Base-by-base conservation (phyloP, 2,888 invertebrate species). In the Metellina segmentata region DNA sequence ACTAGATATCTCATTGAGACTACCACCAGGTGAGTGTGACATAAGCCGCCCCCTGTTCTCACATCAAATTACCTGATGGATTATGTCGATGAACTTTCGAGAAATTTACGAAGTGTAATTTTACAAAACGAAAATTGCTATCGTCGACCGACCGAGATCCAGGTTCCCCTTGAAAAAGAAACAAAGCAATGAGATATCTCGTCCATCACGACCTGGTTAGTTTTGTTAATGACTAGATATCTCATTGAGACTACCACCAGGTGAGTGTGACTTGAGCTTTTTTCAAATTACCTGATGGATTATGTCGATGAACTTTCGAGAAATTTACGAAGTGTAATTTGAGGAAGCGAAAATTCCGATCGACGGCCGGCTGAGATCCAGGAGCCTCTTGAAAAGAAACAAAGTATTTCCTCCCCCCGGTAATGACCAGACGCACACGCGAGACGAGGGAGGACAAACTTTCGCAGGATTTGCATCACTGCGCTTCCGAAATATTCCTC, bases 401-500 rank as follows among this genome's bases (percentile, higher is more conserved):
- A 69, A 61, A 69, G 69, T 13, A 81, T 81, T 71, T 53, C 34
- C 75, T 85, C 49, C 70, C 49, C 70, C 70, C 19, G 19, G 34
- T 75, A 85, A 75, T 85, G 85, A 82, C 82, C 82, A 82, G 13
- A 19, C 52, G 70, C 52, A 19, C 52, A 51, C 11, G 19, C 78
- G 77, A 82, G 61, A 34, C 53, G 69, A 20, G 69, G 48, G 69
- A 69, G 53, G 85, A 13, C 19, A 49, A 74, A 74, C 74, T 85
- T 85, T 74, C 49, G 34, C 52, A 48, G 75, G 85, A 85, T 85
- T 85, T 85, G 85, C 85, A 75, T 85, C 74, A 61, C 75, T 75
- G 85, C 34, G 75, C 48, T 74, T 53, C 75, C 74, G 52, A 85
- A 85, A 85, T 75, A 61, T 75, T 53, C 75, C 75, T 85, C 34